Conservation (phyloP, 1,140 invertebrate genomes). For the Caerostris darwini region DNA sequence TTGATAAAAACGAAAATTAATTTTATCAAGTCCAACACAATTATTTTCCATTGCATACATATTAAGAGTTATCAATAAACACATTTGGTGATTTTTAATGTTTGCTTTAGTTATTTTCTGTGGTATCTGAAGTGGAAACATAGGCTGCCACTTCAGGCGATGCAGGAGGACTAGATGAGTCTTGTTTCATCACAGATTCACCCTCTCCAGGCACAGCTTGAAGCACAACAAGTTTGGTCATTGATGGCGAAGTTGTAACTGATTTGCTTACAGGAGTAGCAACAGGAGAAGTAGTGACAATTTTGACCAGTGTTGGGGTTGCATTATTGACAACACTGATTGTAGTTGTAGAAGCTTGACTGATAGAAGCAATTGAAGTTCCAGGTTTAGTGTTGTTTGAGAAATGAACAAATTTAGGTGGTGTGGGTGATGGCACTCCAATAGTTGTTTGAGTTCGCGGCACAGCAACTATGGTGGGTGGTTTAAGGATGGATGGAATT, state of each 20-base stretch:
- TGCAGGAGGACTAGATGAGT: constrained; percentile 56
- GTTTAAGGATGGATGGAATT: constrained; percentile 49
- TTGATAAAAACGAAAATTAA: no score
- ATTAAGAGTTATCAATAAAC: no score
- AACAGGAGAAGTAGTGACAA: constrained; percentile 59
- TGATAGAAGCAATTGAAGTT: constrained; percentile 78
- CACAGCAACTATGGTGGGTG: constrained; percentile 77
- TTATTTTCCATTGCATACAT: no score
- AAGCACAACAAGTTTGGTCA: constrained; percentile 76
- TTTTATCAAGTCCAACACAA: no score
- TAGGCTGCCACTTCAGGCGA: constrained; percentile 72
- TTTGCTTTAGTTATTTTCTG: constrained; percentile 34
- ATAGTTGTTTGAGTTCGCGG: constrained; percentile 79
- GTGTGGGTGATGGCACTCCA: constrained; percentile 74
- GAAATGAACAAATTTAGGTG: constrained; percentile 82
- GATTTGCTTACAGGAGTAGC: constrained; percentile 31
- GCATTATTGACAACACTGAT: constrained; percentile 46
- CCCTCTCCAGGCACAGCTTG: constrained; percentile 37
- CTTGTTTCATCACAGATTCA: constrained; percentile 16
- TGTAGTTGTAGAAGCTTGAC: constrained; percentile 46
- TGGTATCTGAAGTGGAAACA: constrained; percentile 62
- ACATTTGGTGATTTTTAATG: background rate
- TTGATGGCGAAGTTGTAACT: constrained; percentile 45
- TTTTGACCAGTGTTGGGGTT: constrained; percentile 77
- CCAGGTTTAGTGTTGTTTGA: constrained; percentile 80